A percentile compares a stretch with the other conserved stretches of the same genome.
Conservation (phyloP, 1,140 invertebrate genomes). For the Dryas iulia region DNA sequence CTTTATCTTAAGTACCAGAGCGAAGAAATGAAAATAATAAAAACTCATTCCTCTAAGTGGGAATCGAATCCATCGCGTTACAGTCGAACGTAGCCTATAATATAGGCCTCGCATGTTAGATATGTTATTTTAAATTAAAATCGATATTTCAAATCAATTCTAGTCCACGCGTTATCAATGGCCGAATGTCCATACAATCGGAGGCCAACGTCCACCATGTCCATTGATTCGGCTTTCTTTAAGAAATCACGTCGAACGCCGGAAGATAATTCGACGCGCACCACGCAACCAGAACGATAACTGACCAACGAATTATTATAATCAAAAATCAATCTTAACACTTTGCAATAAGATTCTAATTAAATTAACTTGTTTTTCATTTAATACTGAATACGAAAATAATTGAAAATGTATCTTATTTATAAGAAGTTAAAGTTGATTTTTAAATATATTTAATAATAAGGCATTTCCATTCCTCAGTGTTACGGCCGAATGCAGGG, state of each 20-base stretch:
- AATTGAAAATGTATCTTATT: conserved; percentile 25
- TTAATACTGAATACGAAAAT: neutral
- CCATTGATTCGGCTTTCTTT: conserved; percentile 75
- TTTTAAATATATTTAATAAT: conserved; percentile 9
- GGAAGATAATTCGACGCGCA: conserved; percentile 75
- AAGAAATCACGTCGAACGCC: conserved; percentile 76
- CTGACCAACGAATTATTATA: conserved; percentile 39
- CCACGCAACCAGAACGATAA: conserved; percentile 62
- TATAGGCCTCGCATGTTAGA: too few relatives aligned
- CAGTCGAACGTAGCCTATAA: too few relatives aligned
- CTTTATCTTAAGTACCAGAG: too few relatives aligned
- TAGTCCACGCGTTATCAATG: conserved; percentile 18
- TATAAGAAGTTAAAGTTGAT: conserved; percentile 21
- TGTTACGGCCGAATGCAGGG: conserved; percentile 37
- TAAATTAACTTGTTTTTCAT: neutral
- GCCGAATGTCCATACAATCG: conserved; percentile 50
- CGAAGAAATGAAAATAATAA: too few relatives aligned
- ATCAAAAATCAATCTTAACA: conserved; percentile 26
- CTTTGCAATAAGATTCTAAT: neutral
- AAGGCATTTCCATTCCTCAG: conserved; percentile 33
- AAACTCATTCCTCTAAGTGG: too few relatives aligned
- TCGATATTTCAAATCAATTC: neutral
- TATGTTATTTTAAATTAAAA: neutral
- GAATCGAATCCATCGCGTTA: too few relatives aligned
- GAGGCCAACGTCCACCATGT: conserved; percentile 71